Conservation (phyloP, 2,113 vertebrate genomes). For the Pimephales promelas region DNA sequence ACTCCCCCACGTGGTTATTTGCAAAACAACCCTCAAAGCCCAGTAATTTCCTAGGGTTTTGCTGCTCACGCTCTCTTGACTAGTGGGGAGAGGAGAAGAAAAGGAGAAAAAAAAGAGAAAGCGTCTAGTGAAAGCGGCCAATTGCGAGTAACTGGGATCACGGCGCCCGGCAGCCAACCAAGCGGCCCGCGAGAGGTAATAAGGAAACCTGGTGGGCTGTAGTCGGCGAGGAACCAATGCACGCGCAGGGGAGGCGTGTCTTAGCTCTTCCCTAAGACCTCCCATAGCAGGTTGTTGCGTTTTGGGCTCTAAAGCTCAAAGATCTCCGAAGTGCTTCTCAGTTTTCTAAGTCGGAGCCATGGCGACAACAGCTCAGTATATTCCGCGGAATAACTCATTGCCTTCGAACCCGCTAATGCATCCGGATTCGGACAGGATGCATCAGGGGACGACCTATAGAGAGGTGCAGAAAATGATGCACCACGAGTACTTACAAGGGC, state of each 20-base stretch:
- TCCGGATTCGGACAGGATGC: slow-evolving; percentile 91
- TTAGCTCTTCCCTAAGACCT: slow-evolving; percentile 74
- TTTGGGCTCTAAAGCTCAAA: slow-evolving; percentile 84
- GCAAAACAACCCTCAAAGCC: slow-evolving; percentile 76
- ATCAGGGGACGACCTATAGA: slow-evolving; percentile 93
- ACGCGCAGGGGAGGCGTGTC: slow-evolving; percentile 79
- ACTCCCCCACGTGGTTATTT: slow-evolving; percentile 85
- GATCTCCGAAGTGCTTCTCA: slow-evolving; percentile 80
- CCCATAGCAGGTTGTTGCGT: slow-evolving; percentile 81
- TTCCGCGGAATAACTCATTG: slow-evolving; percentile 89
- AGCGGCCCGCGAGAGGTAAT: slow-evolving; percentile 49
- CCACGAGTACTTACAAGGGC: slow-evolving; percentile 93
- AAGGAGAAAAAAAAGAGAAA: slow-evolving; percentile 52
- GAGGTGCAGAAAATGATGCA: slow-evolving; percentile 99
- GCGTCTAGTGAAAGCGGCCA: slow-evolving; percentile 47
- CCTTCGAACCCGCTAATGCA: slow-evolving; percentile 90
- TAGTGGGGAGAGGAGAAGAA: slow-evolving; percentile 48
- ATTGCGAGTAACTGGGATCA: slow-evolving; percentile 57
- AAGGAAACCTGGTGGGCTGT: slow-evolving; percentile 64
- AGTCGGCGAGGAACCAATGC: slow-evolving; percentile 78
- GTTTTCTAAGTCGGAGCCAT: slow-evolving; percentile 87
- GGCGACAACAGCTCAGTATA: slow-evolving; percentile 95
- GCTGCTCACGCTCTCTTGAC: slow-evolving; percentile 60
- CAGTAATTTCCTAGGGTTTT: slow-evolving; percentile 68
- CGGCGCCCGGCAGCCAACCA: slow-evolving; percentile 55